Evolutionary conservation across 2,113 vertebrate genomes (phyloP).

Genomic region (Reinhardtius hippoglossoides): DNA sequence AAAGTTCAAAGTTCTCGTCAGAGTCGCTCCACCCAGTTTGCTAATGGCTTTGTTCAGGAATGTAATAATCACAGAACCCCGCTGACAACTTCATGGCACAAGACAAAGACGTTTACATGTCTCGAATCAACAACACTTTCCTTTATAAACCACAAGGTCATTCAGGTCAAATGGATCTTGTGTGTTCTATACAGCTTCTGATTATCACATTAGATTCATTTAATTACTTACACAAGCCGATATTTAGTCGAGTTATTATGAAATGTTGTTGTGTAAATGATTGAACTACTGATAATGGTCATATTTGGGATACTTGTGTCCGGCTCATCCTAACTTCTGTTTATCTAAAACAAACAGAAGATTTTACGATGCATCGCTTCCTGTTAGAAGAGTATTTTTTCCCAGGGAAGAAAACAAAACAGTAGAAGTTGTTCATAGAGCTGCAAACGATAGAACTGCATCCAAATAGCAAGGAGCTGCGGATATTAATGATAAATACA

Average conservation of each 20-base stretch:
- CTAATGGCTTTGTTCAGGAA: constrained; percentile 56
- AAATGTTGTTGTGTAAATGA: background rate
- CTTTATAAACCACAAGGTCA: constrained; percentile 1
- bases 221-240: background rate
- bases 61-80: constrained; percentile 30
- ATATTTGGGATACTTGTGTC: background rate
- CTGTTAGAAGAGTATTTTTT: background rate
- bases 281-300: background rate
- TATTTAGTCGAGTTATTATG: too few relatives aligned
- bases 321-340: background rate
- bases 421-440: too few relatives aligned
- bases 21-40: constrained; percentile 42
- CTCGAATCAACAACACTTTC: constrained; percentile 11
- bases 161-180: background rate
- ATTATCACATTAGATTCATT: background rate
- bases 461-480: background rate
- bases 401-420: background rate
- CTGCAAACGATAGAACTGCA: background rate
- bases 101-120: constrained; percentile 12
- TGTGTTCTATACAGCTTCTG: background rate
- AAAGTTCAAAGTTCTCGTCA: constrained; percentile 39
- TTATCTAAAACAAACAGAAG: constrained; percentile 1
- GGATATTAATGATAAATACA: too few relatives aligned
- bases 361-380: background rate
- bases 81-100: constrained; percentile 29